Conservation (phyloP, 2,113 vertebrate genomes). For the Hemicordylus capensis region DNA sequence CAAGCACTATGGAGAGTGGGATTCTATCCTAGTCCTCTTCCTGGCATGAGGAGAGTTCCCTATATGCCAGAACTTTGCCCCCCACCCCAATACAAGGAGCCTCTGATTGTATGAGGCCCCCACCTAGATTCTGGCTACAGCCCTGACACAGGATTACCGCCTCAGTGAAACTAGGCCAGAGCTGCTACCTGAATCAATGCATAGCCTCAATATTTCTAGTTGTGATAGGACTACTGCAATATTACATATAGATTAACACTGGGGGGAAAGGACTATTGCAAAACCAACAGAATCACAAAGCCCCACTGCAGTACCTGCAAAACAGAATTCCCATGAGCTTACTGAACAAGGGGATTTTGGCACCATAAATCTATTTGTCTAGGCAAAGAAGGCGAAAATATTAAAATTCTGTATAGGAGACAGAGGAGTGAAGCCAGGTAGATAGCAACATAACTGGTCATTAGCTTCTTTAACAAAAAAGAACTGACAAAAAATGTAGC, state of each 20-base stretch:
- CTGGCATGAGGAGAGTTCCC: not conserved
- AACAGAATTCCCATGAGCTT: not conserved
- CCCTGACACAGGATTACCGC: not conserved
- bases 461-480: no score
- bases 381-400: not conserved
- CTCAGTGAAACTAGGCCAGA: not conserved
- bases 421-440: not conserved
- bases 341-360: not conserved
- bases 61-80: no score
- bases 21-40: not conserved
- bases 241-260: not conserved
- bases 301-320: not conserved
- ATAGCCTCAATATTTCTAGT: not conserved
- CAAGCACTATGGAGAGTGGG: not conserved
- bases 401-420: not conserved
- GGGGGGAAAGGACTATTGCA: not conserved
- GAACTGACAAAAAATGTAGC: not conserved
- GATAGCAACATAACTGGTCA: not conserved
- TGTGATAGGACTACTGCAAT: not conserved
- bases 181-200: not conserved
- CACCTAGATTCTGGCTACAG: not conserved
- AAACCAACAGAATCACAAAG: slow-evolving; percentile 5
- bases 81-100: no score
- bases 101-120: not conserved
- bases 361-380: not conserved